These are phyloP conservation scores for Neodiprion fabricii DNA, from an alignment of 1,140 invertebrate species.

Conservation along the genomic window DNA sequence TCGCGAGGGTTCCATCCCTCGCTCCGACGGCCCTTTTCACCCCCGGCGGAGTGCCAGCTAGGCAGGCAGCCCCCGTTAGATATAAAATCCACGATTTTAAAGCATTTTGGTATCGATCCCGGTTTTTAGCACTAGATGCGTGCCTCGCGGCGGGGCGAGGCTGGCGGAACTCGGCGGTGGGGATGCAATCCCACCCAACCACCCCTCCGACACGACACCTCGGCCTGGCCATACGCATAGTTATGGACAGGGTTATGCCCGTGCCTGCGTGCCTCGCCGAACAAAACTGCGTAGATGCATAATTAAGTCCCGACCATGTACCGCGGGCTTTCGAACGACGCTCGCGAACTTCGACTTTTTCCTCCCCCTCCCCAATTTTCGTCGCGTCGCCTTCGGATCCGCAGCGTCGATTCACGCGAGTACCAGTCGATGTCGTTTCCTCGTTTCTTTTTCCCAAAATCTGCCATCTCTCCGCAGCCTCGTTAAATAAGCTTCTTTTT, in stretches of 20 bases:
- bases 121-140: constrained; percentile 60
- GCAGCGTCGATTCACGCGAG: no score
- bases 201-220: constrained; percentile 27
- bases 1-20: not conserved
- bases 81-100: constrained; percentile 63
- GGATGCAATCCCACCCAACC: constrained; percentile 35
- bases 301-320: constrained; percentile 49
- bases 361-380: constrained; percentile 24
- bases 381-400: no score
- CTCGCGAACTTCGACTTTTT: constrained; percentile 35
- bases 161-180: constrained; percentile 41
- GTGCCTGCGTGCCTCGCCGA: no score
- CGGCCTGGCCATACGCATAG: constrained; percentile 43
- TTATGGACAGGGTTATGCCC: constrained; percentile 45
- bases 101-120: constrained; percentile 64
- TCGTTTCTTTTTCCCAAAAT: constrained; percentile 27
- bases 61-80: constrained; percentile 47
- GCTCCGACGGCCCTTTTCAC: constrained; percentile 3
- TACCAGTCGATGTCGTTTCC: no score
- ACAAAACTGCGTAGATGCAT: constrained; percentile 61
- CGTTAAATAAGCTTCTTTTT: no score
- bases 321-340: constrained; percentile 10
- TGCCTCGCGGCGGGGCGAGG: constrained; percentile 50
- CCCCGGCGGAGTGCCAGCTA: constrained; percentile 2
- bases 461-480: not conserved